phyloP scores from a whole-genome alignment of 2,797 vertebrate genomes.

The Spondyliosoma cantharus region DNA sequence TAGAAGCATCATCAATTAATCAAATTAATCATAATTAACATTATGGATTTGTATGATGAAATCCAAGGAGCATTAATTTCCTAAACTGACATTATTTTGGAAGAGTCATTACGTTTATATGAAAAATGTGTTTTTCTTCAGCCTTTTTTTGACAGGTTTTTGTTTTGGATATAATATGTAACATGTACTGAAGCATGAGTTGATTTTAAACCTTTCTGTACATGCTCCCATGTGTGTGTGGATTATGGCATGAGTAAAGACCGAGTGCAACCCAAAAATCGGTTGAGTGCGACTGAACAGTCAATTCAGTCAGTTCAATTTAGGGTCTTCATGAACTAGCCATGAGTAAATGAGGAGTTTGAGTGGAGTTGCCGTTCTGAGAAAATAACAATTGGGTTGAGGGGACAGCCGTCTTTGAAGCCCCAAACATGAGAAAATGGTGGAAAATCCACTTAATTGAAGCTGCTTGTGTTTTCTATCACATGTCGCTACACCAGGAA shows the following conservation, averaged over 20 bases:
- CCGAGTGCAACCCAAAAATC: too few relatives aligned
- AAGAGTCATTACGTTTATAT: background rate
- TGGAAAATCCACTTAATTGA: constrained; percentile 22
- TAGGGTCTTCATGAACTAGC: constrained; percentile 76
- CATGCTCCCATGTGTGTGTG: background rate
- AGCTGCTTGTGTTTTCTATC: constrained; percentile 53
- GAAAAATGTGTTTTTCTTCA: background rate
- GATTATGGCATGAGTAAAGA: background rate
- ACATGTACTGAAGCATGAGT: background rate
- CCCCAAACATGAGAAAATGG: constrained; percentile 8
- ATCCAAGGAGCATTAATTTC: background rate
- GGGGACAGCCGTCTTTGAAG: background rate
- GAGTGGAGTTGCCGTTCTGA: constrained; percentile 29
- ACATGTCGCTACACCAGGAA: constrained; percentile 42
- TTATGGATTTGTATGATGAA: background rate
- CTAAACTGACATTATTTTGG: background rate
- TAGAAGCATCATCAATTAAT: background rate
- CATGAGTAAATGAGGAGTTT: constrained; percentile 66
- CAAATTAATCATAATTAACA: background rate
- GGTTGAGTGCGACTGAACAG: too few relatives aligned
- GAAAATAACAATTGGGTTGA: background rate
- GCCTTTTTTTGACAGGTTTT: background rate
- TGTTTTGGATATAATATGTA: background rate
- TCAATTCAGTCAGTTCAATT: background rate
- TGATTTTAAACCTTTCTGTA: too few relatives aligned